Percentiles rank a stretch among this genome's conserved stretches.
Evolutionary conservation across 2,888 invertebrate genomes (phyloP).

Genomic region (Zygogramma bicolorata): DNA sequence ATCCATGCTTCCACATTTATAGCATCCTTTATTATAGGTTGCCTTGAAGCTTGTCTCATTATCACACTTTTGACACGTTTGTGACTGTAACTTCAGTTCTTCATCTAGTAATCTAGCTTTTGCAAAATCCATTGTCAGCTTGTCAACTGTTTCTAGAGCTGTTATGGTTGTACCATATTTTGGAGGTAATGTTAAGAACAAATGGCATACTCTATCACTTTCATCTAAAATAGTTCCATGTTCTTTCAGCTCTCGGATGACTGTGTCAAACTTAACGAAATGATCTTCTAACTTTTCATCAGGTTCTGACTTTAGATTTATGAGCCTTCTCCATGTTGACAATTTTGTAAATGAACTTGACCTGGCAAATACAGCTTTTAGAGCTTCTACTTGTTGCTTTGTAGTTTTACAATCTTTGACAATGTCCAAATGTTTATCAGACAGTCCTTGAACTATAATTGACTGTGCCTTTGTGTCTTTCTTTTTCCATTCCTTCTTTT

Average conservation of each 20-base stretch:
- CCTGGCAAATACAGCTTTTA: conserved; percentile 36
- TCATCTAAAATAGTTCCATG: conserved; percentile 12
- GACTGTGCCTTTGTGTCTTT: conserved; percentile 38
- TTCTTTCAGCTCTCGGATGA: conserved; percentile 25
- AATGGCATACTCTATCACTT: conserved; percentile 2
- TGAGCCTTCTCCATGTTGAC: conserved; percentile 28
- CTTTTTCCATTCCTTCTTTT: no score
- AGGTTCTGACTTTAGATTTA: conserved; percentile 3
- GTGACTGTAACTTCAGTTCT: conserved; percentile 16
- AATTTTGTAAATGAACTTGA: conserved; percentile 37
- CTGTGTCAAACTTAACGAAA: conserved; percentile 37
- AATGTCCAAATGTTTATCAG: conserved; percentile 43
- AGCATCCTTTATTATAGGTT: no score
- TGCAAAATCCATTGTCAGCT: background rate
- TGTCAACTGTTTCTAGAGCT: background rate
- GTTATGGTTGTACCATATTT: background rate
- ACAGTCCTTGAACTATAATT: conserved; percentile 39
- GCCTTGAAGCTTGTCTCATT: conserved; percentile 23
- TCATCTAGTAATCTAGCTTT: background rate
- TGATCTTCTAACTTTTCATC: conserved; percentile 30
- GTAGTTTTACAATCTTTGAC: conserved; percentile 37
- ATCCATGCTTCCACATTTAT: no score
- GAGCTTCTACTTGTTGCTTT: conserved; percentile 32
- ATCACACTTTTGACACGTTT: background rate
- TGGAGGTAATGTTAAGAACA: background rate